Evolutionary conservation across 2,113 vertebrate species (phyloP).

Genomic region (Formicarius rufipectus): DNA sequence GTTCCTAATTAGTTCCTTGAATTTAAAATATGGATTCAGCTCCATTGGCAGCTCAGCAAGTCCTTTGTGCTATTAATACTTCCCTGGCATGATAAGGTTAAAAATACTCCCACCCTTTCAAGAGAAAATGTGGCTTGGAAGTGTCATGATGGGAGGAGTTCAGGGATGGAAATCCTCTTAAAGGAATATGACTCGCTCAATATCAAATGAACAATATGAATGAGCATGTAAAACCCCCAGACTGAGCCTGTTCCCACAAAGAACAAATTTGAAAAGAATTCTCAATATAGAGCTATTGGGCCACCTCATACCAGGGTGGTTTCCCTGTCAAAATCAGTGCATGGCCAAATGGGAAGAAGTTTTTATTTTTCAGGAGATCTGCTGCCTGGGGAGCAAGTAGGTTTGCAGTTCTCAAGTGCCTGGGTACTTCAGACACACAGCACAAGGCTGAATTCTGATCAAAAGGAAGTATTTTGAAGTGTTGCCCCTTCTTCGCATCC

Average conservation of each 20-base stretch:
- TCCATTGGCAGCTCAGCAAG: slow-evolving; percentile 3
- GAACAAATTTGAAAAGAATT: not conserved
- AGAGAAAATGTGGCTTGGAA: slow-evolving; percentile 14
- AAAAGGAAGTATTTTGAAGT: not conserved
- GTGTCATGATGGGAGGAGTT: slow-evolving; percentile 17
- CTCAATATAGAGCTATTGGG: rapidly evolving
- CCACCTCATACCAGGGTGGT: not conserved
- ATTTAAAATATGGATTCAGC: not conserved
- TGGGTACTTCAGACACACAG: not conserved
- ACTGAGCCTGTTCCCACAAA: not conserved
- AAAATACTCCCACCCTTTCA: slow-evolving; percentile 42
- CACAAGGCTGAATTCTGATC: rapidly evolving
- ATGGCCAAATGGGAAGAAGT: rapidly evolving
- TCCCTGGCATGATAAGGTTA: slow-evolving; percentile 33
- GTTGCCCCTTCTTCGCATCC: rapidly evolving
- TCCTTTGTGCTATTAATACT: slow-evolving; percentile 58
- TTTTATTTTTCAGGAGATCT: not conserved
- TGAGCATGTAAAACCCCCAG: not conserved
- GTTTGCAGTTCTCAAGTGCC: not conserved
- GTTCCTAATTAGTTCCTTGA: not conserved
- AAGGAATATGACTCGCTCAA: not conserved
- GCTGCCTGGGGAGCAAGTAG: not conserved
- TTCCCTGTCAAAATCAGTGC: not conserved
- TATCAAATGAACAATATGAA: not conserved
- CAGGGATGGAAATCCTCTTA: not conserved